Percentiles rank a stretch among this genome's conserved stretches.
phyloP scores from a whole-genome alignment of 1,140 invertebrate species.

The Hetaerina americana region DNA sequence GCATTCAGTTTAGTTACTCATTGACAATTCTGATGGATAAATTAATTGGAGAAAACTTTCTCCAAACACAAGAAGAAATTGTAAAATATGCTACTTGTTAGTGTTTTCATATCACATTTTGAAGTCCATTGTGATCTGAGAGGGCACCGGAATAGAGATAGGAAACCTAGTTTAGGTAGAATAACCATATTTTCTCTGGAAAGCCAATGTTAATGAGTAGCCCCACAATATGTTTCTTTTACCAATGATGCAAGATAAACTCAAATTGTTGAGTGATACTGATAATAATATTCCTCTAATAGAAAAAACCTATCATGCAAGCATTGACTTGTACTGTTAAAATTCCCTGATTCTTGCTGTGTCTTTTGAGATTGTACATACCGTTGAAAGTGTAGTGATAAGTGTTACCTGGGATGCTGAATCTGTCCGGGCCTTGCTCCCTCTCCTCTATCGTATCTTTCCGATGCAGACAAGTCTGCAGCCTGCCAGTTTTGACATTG shows the following conservation, averaged over 20 bases:
- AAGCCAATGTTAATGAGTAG: slow-evolving; percentile 1
- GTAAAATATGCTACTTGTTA: slow-evolving; percentile 9
- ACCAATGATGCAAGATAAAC: neutral
- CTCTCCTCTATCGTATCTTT: neutral
- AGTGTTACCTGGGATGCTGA: neutral
- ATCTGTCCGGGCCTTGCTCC: neutral
- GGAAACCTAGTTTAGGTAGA: neutral
- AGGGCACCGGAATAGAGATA: slow-evolving; percentile 10
- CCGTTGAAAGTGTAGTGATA: neutral
- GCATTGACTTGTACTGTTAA: neutral
- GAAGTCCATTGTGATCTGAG: slow-evolving; percentile 13
- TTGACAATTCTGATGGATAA: neutral
- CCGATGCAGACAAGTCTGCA: too few species aligned
- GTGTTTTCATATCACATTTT: slow-evolving; percentile 11
- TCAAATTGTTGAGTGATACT: neutral
- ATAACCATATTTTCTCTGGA: neutral
- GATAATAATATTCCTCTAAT: slow-evolving; percentile 1
- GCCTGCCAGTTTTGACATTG: neutral
- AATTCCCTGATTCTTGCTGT: slow-evolving; percentile 1
- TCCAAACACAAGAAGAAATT: slow-evolving; percentile 5
- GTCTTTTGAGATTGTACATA: neutral
- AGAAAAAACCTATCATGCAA: neutral
- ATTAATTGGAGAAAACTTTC: neutral
- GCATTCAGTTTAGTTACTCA: neutral
- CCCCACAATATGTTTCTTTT: neutral